Evolutionary conservation across 1,140 invertebrate species (phyloP).

Genomic region (Rhyacophila brunnea): DNA sequence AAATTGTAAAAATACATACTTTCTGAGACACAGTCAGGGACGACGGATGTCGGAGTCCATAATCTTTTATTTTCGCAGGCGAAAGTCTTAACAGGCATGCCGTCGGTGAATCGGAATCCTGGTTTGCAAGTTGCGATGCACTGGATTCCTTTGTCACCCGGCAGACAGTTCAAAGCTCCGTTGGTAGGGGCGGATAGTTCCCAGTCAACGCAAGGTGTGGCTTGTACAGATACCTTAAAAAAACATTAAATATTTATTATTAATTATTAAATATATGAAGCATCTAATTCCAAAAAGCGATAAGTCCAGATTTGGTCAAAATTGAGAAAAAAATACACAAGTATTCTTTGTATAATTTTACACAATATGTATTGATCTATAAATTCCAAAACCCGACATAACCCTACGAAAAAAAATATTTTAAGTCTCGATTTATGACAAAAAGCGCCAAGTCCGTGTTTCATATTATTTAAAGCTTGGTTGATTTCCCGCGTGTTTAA

Average conservation of each 20-base stretch:
- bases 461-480: too few relatives aligned
- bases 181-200: slow-evolving; percentile 85
- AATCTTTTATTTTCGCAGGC: slow-evolving; percentile 73
- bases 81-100: slow-evolving; percentile 82
- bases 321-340: too few relatives aligned
- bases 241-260: not conserved
- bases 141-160: slow-evolving; percentile 76
- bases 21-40: slow-evolving; percentile 92
- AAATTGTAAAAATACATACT: slow-evolving; percentile 53
- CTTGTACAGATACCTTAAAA: slow-evolving; percentile 77
- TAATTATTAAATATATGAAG: too few relatives aligned
- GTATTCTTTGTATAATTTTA: too few relatives aligned
- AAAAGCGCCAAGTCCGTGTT: too few relatives aligned
- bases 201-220: slow-evolving; percentile 92
- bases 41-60: slow-evolving; percentile 82
- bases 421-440: too few relatives aligned
- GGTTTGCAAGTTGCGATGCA: slow-evolving; percentile 89
- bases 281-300: too few relatives aligned
- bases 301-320: too few relatives aligned
- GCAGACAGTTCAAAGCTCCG: slow-evolving; percentile 83
- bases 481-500: too few relatives aligned
- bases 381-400: too few relatives aligned
- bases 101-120: slow-evolving; percentile 91
- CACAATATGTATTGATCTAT: too few relatives aligned
- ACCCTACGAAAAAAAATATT: too few relatives aligned